Base-by-base conservation (phyloP, 2,888 invertebrate species). In the Meliscaeva auricollis region DNA sequence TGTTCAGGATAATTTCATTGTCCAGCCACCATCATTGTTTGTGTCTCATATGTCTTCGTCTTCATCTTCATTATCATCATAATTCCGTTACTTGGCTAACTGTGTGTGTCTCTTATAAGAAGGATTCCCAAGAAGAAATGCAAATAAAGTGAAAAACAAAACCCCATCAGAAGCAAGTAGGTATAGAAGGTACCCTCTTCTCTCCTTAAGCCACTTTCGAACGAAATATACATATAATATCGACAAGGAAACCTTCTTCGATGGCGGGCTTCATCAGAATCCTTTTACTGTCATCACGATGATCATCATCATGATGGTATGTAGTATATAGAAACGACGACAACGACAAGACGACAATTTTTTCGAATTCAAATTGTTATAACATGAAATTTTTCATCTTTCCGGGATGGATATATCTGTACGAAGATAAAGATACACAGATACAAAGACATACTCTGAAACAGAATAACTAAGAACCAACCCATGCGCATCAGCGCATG, bases 1-100 rank as follows among this genome's bases (percentile, higher is more conserved):
- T 56, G 73, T 81, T 81, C 81, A 73, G 76, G 72, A 81, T 81
- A 85, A 85, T 85, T 85, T 77, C 69, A 85, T 85, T 85, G 85
- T 85, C 85, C 85, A 73, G 80, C 84, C 80, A 80, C 80, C 80
- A 81, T 78, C 69, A 66, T 22, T 64, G 22, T 62, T 38, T 38
- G 38, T 44, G 64, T 66, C 73, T 85, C 85, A 69, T 72, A 68
- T 76, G 58, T 79, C 78, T 69, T 68, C 17, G 1, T 30, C 15
- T 20, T 38, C 44, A n/a, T 41, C 17, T 44, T 46, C 13, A 17
- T 20, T 50, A 64, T 70, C 66, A 54, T 75, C 74, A 68, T 77
- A 58, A 62, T 82, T 76, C 85, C 85, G 85, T 85, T 85, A 85
- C 41, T 79, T 68, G 50, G 20, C 52, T 81, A 66, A 78, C 60